Evolutionary conservation across 2,888 invertebrate genomes (phyloP).

Genomic region (Silvanus unidentatus): DNA sequence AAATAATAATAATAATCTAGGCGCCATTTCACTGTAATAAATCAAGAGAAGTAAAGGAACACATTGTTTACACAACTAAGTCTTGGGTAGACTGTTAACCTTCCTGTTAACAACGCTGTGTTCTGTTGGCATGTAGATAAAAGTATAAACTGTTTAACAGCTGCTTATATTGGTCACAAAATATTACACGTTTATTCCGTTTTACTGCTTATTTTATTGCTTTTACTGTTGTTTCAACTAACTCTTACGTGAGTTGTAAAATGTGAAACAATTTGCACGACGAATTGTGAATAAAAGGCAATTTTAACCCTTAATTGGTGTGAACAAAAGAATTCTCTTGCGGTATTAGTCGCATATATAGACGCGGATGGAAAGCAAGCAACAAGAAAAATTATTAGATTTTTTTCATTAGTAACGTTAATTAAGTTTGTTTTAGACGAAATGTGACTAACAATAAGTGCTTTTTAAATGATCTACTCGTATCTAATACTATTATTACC

Average conservation of each 20-base stretch:
- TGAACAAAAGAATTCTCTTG: background rate
- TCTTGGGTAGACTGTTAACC: constrained; percentile 30
- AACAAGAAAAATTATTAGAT: too few relatives aligned
- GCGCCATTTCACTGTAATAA: constrained; percentile 30
- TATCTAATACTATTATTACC: too few relatives aligned
- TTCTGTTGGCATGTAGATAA: constrained; percentile 40
- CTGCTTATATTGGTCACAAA: constrained; percentile 40
- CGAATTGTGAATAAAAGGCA: constrained; percentile 3
- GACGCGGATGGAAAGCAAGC: too few relatives aligned
- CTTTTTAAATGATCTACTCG: too few relatives aligned
- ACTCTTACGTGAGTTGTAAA: constrained; percentile 22
- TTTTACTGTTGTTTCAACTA: constrained; percentile 12
- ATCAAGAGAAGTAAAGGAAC: constrained; percentile 30
- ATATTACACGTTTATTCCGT: constrained; percentile 36
- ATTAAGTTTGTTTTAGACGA: too few relatives aligned
- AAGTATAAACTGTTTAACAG: constrained; percentile 40
- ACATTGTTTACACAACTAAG: constrained; percentile 30
- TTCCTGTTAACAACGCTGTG: constrained; percentile 36
- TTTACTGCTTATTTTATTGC: constrained; percentile 36
- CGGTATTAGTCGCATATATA: too few relatives aligned
- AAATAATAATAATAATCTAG: constrained; percentile 9
- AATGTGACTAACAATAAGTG: too few relatives aligned
- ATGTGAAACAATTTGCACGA: constrained; percentile 12
- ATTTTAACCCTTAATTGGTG: constrained; percentile 2
- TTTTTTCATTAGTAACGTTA: too few relatives aligned